phyloP scores from a whole-genome alignment of 2,888 invertebrate species.

The Diaphora mendica region DNA sequence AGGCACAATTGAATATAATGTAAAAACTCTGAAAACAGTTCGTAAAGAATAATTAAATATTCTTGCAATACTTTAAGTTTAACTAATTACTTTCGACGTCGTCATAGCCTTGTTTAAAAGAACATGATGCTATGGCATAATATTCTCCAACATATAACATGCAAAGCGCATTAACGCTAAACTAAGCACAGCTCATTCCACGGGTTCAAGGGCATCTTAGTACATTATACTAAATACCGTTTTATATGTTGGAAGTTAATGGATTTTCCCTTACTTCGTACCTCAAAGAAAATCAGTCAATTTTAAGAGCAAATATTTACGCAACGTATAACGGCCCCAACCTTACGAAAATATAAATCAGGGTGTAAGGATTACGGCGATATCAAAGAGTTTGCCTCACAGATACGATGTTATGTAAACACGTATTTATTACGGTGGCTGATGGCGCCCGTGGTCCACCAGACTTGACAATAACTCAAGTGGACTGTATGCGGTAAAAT shows the following conservation, averaged over 20 bases:
- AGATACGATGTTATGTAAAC: constrained; percentile 18
- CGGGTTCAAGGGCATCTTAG: not conserved
- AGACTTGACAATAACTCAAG: too few species aligned
- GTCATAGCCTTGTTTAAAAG: not conserved
- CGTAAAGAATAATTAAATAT: not conserved
- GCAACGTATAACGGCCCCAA: constrained; percentile 19
- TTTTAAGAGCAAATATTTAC: constrained; percentile 25
- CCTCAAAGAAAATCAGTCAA: constrained; percentile 15
- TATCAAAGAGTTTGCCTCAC: constrained; percentile 23
- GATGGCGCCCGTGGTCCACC: too few species aligned
- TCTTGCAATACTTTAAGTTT: not conserved
- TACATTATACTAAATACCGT: not conserved
- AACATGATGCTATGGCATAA: not conserved
- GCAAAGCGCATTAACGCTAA: not conserved
- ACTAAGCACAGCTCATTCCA: not conserved
- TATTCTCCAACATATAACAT: not conserved
- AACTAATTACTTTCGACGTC: not conserved
- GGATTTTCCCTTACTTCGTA: not conserved
- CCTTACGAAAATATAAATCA: constrained; percentile 32
- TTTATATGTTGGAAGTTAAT: not conserved
- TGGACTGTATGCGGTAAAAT: too few species aligned
- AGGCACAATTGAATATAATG: not conserved
- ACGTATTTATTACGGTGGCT: constrained; percentile 18
- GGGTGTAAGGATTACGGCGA: constrained; percentile 30
- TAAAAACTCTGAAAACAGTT: not conserved